Base-by-base conservation (phyloP, 2,888 invertebrate genomes). In the Cerastoderma edule region DNA sequence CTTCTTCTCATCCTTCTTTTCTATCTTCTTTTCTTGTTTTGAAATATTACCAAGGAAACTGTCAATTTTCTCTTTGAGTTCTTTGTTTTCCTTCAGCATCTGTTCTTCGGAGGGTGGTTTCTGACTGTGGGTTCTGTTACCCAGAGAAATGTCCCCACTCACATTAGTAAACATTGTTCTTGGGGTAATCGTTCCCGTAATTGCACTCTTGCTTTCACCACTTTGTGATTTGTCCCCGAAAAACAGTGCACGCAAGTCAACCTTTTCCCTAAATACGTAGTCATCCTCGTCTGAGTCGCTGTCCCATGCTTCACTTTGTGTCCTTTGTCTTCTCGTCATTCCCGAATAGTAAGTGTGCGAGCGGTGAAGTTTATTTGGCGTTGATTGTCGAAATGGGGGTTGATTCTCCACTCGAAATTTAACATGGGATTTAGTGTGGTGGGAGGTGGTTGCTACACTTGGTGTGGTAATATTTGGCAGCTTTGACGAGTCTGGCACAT, bases 211-310 rank as follows among this genome's bases (percentile, higher is more conserved):
- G 48, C 82, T 19, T 16, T 79, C 76, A n/a, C 66, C 71, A 69
- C 50, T 72, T 70, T 75, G 70, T 27, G 72, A 78, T 63, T 85
- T 83, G 33, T 83, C 70, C 6, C 84, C 83, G 70, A 85, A 88
- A 22, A 89, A 76, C 56, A 88, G 64, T 19, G 85, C 87, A 44
- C 85, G 75, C 46, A 89, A 73, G 65, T 89, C 88, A 19, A 88
- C 81, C 60, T 82, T 83, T 22, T 88, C 87, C 28, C 80, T 80
- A 22, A 75, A 74, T 22, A 68, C 66, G 44, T 76, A 75, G 64
- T 87, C 87, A 75, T 87, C 87, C 72, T 87, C 87, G 44, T 83
- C 83, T 35, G 75, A 72, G 65, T 78, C 78, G 48, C 76, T 79
- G 28, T 83, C 77, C 83, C 83, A 84, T 10, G 72, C 76, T 39